Evolutionary conservation across 2,113 vertebrate genomes (phyloP).

Genomic region (Naja naja): DNA sequence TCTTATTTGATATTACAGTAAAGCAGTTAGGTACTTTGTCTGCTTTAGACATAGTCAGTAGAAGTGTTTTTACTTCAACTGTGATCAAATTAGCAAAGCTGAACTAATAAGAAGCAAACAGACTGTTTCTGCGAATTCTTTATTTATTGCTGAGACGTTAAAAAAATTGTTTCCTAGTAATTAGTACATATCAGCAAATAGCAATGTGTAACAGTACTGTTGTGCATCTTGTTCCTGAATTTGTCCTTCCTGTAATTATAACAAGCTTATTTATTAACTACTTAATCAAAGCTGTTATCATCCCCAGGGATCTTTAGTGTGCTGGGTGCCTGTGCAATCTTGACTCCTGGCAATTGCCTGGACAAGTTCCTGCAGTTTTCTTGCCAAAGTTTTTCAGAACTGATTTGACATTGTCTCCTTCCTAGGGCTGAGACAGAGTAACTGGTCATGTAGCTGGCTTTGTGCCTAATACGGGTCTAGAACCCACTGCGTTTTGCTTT

Average conservation of each 20-base stretch:
- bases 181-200: not conserved
- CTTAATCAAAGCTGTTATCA: not conserved
- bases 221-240: not conserved
- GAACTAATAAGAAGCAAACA: not conserved
- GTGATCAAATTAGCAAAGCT: not conserved
- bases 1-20: not conserved
- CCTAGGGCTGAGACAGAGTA: not conserved
- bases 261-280: not conserved
- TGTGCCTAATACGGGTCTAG: not conserved
- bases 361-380: not conserved
- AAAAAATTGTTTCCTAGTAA: not conserved
- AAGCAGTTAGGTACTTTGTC: not conserved
- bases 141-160: not conserved
- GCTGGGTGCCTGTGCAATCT: not conserved
- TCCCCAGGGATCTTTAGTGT: not conserved
- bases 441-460: not conserved
- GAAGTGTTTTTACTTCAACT: not conserved
- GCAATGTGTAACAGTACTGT: not conserved
- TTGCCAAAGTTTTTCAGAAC: not conserved
- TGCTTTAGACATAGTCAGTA: not conserved
- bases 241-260: not conserved
- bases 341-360: not conserved
- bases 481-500: not conserved
- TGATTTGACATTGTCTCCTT: not conserved
- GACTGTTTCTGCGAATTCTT: not conserved